Evolutionary conservation across 1,140 invertebrate genomes (phyloP), one percentile per base, ranked within the genome.

Genomic region (Phenacoccus solenopsis): DNA sequence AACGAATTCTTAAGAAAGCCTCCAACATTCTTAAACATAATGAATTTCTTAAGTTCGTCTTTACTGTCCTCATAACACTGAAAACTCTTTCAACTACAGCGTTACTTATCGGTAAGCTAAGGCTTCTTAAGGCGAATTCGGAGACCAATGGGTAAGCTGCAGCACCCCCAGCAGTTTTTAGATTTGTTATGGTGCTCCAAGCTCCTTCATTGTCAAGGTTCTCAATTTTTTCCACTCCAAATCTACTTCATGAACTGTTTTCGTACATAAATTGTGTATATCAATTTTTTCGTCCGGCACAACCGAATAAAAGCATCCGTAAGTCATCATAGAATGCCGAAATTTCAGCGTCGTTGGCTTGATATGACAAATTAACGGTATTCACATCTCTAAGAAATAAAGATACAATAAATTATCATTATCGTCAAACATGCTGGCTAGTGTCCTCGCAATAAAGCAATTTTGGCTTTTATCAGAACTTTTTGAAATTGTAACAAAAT

Each of bases 301-400:
- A 3, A 16, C 12, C 3, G 20, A n/a, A 2, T 9, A 49, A 16
- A 16, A 49, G 16, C 5, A 16, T 49, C 3, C 13, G 38, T n/a
- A 49, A 49, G 20, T 49, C 38, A 49, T 49, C 38, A 49, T 49
- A 49, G 2, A 49, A n/a, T 9, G 38, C 12, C 3, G 67, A 68
- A 20, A 68, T 20, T 72, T 56, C 57, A 1, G 24, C 70, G 28
- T 72, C 7, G 28, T 73, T 70, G 27, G 69, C 68, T 72, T 74
- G 72, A 61, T 73, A 74, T 21, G 72, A 28, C 67, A 38, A 68
- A 68, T 74, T 74, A 12, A 74, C 49, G 22, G 28, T 35, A 20
- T 38, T 72, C 25, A 74, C 70, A 25, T 38, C 64, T 71, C 70
- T 72, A 28, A 71, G 68, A 73, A 74, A 24, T 24, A 57, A 13